phyloP scores from a whole-genome alignment of 2,113 vertebrate species.

The Tyrannus savana region DNA sequence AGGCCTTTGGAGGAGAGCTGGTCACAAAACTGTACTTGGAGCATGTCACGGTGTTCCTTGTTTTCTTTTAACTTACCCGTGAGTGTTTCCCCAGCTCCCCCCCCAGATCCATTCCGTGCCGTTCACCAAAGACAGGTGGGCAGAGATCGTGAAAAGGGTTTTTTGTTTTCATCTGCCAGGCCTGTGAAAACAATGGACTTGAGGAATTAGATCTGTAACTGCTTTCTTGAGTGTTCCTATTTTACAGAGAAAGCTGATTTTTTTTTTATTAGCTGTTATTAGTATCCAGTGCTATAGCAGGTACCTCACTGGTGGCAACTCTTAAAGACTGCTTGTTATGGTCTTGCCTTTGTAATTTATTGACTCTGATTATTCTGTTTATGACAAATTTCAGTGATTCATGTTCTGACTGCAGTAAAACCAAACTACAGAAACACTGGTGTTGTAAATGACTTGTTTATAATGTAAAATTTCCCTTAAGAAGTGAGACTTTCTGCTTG shows the following conservation, averaged over 20 bases:
- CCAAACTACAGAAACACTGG: not conserved
- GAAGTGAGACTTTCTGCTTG: not conserved
- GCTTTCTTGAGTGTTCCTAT: not conserved
- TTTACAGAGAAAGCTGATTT: not conserved
- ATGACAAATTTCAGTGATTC: not conserved
- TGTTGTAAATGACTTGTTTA: not conserved
- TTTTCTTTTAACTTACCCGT: rapidly evolving
- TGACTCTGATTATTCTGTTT: not conserved
- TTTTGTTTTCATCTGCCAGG: not conserved
- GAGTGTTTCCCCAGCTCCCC: not conserved
- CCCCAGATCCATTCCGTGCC: not conserved
- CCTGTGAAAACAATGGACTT: not conserved
- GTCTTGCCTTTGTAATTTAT: not conserved
- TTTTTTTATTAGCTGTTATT: not conserved
- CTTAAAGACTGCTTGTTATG: not conserved
- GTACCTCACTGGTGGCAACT: not conserved
- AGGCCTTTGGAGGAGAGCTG: not conserved
- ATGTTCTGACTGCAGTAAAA: not conserved
- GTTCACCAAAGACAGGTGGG: not conserved
- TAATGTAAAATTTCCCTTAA: not conserved
- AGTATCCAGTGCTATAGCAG: not conserved
- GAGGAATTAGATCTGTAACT: not conserved
- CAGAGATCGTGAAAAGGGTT: not conserved
- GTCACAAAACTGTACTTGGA: not conserved
- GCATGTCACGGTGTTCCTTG: not conserved